phyloP scores from a whole-genome alignment of 2,888 invertebrate species.

The Automeris io region DNA sequence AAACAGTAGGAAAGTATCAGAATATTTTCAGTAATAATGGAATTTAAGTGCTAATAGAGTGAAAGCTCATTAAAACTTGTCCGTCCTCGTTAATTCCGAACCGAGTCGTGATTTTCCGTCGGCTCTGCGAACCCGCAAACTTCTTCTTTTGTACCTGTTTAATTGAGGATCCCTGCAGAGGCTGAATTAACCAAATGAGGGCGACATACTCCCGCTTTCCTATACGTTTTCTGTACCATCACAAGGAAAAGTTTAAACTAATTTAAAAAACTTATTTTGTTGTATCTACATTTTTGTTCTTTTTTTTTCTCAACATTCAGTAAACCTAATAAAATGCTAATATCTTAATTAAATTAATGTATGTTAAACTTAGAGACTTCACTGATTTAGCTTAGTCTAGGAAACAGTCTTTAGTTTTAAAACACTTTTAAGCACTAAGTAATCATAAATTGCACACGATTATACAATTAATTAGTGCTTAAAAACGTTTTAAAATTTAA shows the following conservation, averaged over 20 bases:
- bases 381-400: too few relatives aligned
- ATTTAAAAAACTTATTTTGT: background rate
- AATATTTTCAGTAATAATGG: too few relatives aligned
- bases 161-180: constrained; percentile 57
- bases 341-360: too few relatives aligned
- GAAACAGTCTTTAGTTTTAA: too few relatives aligned
- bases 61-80: constrained; percentile 65
- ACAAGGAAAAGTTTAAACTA: background rate
- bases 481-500: too few relatives aligned
- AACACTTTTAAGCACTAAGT: too few relatives aligned
- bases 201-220: constrained; percentile 32
- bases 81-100: constrained; percentile 47
- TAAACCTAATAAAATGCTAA: constrained; percentile 10
- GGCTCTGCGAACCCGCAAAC: constrained; percentile 22
- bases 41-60: constrained; percentile 13
- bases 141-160: constrained; percentile 62
- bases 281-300: background rate
- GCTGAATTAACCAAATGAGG: constrained; percentile 71
- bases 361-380: too few relatives aligned
- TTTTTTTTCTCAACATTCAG: background rate
- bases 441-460: too few relatives aligned
- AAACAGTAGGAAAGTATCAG: too few relatives aligned
- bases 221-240: constrained; percentile 18
- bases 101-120: constrained; percentile 61
- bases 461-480: too few relatives aligned